phyloP scores from a whole-genome alignment of 2,797 vertebrate genomes.

The Natrix natrix region DNA sequence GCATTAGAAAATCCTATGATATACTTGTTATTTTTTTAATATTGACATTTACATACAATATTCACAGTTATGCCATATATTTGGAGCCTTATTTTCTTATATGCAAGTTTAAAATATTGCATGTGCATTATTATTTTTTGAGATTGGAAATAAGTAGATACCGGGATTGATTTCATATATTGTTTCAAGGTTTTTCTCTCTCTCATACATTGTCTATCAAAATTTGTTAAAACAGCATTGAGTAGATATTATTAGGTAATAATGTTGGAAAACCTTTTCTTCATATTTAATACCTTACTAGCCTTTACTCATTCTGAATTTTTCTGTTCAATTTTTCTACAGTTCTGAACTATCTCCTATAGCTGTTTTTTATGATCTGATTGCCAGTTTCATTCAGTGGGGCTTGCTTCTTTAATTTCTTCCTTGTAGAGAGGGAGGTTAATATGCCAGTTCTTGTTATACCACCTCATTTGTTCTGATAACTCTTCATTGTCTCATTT shows the following conservation, averaged over 20 bases:
- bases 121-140: background rate
- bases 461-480: background rate
- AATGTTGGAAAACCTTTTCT: background rate
- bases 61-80: background rate
- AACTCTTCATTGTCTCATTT: background rate
- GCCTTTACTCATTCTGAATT: background rate
- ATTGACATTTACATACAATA: background rate
- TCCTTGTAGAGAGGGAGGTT: background rate
- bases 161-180: background rate
- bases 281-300: background rate
- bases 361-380: background rate
- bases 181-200: background rate
- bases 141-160: background rate
- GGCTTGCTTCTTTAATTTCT: background rate
- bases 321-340: background rate
- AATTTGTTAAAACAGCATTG: background rate
- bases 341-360: background rate
- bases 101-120: background rate
- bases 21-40: background rate
- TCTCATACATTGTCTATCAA: background rate
- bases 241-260: background rate
- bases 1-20: background rate
- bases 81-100: background rate
- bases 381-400: background rate
- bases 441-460: background rate